Evolutionary conservation across 1,140 invertebrate genomes (phyloP).

Genomic region (Lordiphosa clarofinis): DNA sequence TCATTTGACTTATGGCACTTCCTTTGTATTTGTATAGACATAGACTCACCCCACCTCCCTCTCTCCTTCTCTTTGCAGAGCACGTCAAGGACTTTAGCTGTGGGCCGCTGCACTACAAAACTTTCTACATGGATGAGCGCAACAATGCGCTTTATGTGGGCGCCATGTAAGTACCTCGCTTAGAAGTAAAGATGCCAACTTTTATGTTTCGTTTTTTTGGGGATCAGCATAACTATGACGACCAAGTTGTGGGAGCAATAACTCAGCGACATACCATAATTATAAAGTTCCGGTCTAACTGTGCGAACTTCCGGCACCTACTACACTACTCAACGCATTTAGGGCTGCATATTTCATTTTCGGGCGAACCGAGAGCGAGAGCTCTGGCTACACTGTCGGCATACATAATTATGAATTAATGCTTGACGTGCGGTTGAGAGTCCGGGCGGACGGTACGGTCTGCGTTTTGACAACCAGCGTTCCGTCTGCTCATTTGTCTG

Average conservation of each 20-base stretch:
- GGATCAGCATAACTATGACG: constrained; percentile 26
- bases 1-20: background rate
- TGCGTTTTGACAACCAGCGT: constrained; percentile 58
- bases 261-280: constrained; percentile 41
- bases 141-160: constrained; percentile 90
- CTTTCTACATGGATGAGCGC: constrained; percentile 88
- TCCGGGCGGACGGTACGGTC: background rate
- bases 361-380: constrained; percentile 10
- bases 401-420: constrained; percentile 79
- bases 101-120: constrained; percentile 90
- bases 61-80: constrained; percentile 83
- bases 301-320: constrained; percentile 33
- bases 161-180: constrained; percentile 88
- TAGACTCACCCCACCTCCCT: constrained; percentile 7
- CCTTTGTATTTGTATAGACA: constrained; percentile 14
- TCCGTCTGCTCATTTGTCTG: constrained; percentile 71
- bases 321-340: constrained; percentile 42
- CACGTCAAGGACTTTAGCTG: constrained; percentile 91
- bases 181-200: background rate
- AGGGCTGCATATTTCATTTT: constrained; percentile 68
- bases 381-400: constrained; percentile 64
- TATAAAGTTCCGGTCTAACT: constrained; percentile 60
- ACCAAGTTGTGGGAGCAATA: constrained; percentile 21
- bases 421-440: constrained; percentile 33
- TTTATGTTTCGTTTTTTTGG: background rate